Evolutionary conservation across 37 sponge, comb jelly and placozoan species (phyloP).

Genomic region (Diacarnus erythraeanus): DNA sequence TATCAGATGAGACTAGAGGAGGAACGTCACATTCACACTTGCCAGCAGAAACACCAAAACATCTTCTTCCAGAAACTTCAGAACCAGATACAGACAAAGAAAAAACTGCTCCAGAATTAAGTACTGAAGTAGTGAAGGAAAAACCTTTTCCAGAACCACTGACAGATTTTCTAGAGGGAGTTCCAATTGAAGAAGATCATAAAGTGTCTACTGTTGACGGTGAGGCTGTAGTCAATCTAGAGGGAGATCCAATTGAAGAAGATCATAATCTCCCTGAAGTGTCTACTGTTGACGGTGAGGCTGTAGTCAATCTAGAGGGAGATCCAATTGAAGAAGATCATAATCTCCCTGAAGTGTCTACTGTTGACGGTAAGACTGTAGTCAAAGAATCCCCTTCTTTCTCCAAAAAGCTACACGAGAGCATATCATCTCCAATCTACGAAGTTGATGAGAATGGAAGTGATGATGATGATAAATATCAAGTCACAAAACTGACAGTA

Average conservation of each 20-base stretch:
- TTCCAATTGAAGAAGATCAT: neutral
- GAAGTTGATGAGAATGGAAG: conserved; percentile 11
- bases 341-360: neutral
- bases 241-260: neutral
- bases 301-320: neutral
- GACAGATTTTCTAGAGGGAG: neutral
- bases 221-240: neutral
- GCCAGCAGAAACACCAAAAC: neutral
- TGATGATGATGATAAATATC: neutral
- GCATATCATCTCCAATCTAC: neutral
- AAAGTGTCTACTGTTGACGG: neutral
- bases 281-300: neutral
- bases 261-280: neutral
- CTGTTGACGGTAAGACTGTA: neutral
- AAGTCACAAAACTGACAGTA: neutral
- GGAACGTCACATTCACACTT: neutral
- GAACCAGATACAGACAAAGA: neutral
- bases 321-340: neutral
- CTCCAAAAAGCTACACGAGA: neutral
- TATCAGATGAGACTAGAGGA: no score
- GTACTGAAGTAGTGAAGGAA: no score
- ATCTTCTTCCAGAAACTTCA: neutral
- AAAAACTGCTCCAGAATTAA: neutral
- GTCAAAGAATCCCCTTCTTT: neutral
- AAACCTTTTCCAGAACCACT: neutral